Conservation (phyloP, 2,888 invertebrate species). For the Oscheius sp. region DNA sequence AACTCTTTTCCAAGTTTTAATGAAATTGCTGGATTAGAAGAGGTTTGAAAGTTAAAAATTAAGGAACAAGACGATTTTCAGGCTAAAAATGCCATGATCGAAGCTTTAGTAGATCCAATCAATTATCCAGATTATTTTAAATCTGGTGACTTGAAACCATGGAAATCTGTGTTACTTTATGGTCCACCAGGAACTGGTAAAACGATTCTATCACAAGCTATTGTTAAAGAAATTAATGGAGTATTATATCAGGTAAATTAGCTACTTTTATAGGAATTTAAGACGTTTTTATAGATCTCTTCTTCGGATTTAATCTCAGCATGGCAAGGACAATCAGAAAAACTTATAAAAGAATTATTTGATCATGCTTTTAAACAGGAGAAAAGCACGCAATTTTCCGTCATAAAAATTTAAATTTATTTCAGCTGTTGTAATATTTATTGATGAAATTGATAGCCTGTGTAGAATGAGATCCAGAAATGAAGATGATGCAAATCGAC, state of each 20-base stretch:
- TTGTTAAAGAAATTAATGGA: constrained; percentile 76
- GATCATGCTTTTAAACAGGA: constrained; percentile 72
- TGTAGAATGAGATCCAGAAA: constrained; percentile 76
- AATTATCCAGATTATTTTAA: constrained; percentile 78
- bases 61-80: constrained; percentile 12
- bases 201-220: constrained; percentile 73
- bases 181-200: constrained; percentile 75
- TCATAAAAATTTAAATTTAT: background rate
- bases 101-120: constrained; percentile 77
- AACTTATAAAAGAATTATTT: constrained; percentile 75
- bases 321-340: constrained; percentile 56
- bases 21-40: constrained; percentile 73
- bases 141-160: constrained; percentile 74
- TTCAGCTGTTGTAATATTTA: constrained; percentile 76
- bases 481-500: constrained; percentile 77
- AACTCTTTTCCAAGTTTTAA: constrained; percentile 24
- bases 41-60: constrained; percentile 73
- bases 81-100: constrained; percentile 76
- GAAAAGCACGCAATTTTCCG: constrained; percentile 47
- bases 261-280: too few species aligned
- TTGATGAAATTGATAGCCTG: constrained; percentile 79
- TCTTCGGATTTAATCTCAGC: constrained; percentile 77
- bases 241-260: constrained; percentile 44
- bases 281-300: constrained; percentile 73
- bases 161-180: constrained; percentile 77